Evolutionary conservation across 2,113 vertebrate species (phyloP).

Genomic region (Lophura nycthemera): DNA sequence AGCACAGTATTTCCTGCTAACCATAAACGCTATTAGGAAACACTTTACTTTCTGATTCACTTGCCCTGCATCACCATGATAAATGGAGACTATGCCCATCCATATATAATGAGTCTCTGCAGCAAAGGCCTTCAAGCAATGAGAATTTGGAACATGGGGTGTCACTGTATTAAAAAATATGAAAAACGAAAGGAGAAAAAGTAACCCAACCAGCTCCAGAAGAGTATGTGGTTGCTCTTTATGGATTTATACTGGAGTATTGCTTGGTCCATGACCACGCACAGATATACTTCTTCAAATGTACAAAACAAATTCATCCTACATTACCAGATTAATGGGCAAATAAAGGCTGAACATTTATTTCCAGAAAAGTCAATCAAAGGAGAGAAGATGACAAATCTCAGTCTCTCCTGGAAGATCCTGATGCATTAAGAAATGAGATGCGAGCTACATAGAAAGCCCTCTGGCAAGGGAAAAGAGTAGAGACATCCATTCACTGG

Average conservation of each 20-base stretch:
- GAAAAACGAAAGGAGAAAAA: neutral
- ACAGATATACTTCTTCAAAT: neutral
- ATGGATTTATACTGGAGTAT: neutral
- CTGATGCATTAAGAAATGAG: slow-evolving; percentile 59
- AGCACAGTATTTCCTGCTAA: neutral
- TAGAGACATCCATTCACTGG: slow-evolving; percentile 23
- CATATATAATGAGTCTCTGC: neutral
- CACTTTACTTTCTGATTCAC: neutral
- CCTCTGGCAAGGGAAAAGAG: slow-evolving; percentile 21
- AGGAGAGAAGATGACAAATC: slow-evolving; percentile 33
- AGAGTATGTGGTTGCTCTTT: neutral
- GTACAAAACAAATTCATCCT: neutral
- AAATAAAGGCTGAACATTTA: slow-evolving; percentile 17
- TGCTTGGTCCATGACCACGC: neutral
- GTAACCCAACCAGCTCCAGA: neutral
- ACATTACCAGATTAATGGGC: neutral
- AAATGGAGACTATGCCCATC: neutral
- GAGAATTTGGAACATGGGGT: neutral
- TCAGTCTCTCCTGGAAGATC: slow-evolving; percentile 18
- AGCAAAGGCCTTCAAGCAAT: neutral
- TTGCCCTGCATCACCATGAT: neutral
- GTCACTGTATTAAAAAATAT: neutral
- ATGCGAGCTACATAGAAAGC: slow-evolving; percentile 45
- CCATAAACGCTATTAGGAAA: neutral
- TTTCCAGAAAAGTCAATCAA: slow-evolving; percentile 31